Base-by-base conservation (phyloP, 2,797 vertebrate species). In the Crossoptilon crossoptilon region DNA sequence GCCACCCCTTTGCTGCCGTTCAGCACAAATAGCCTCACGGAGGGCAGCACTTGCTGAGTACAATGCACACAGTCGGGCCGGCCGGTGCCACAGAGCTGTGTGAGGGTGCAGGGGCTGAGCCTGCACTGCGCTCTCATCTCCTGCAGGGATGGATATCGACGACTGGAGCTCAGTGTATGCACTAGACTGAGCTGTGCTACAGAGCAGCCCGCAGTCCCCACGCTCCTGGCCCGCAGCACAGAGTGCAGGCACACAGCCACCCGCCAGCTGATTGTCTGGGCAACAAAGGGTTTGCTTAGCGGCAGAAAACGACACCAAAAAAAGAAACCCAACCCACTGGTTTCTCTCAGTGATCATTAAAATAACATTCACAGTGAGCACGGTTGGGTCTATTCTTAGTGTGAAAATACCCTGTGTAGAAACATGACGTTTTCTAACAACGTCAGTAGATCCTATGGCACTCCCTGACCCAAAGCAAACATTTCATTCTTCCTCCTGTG, bases 161-260 rank as follows among this genome's bases (percentile, higher is more conserved):
- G 1, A 2, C 26, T 2, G 4, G 0, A 8, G 5, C 35, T 2
- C 3, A 14, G 4, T 24, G 4, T 0, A 1, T 1, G 7, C 0
- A 11, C 9, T 7, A 29, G 6, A 22, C 1, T 7, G 35, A 62
- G 35, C 35, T 3, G 10, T 5, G 24, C 4, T 0, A 1, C 1
- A 10, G 1, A 11, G 6, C 10, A 29, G 5, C 22, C 1, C 29
- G 7, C 35, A 10, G 10, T 2, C 43, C 73, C 60, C 2, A 4
- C 23, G 16, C 14, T 29, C 48, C 26, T 10, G 4, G 2, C 11
- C 31, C 1, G 10, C 31, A 18, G 82, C 35, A 11, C 21, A 21
- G 41, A 86, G 58, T 11, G 2, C 39, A 5, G 43, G 3, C 15
- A 13, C 22, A 2, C 26, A 19, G 1, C 10, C 8, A 1, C 14